Evolutionary conservation across 1,140 invertebrate species (phyloP).

Genomic region (Lepidurus arcticus): DNA sequence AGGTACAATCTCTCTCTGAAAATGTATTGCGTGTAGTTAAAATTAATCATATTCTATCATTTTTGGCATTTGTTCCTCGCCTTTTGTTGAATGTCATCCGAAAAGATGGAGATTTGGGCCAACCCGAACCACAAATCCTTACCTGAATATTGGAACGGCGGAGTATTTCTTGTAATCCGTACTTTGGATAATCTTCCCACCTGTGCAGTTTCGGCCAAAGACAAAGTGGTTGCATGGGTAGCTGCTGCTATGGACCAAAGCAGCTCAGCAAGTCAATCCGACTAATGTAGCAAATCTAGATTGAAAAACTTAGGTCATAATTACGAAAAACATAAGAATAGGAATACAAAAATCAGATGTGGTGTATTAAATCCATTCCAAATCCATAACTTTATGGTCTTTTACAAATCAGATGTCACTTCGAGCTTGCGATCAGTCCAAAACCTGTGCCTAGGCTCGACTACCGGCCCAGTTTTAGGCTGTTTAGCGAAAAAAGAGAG

Average conservation of each 20-base stretch:
- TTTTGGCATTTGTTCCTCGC: no score
- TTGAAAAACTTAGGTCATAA: background rate
- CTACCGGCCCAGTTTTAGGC: conserved; percentile 3
- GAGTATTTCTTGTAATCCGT: background rate
- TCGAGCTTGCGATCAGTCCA: conserved; percentile 32
- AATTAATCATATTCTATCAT: background rate
- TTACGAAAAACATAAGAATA: background rate
- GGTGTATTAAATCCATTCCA: background rate
- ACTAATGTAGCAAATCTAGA: background rate
- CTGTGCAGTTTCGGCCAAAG: background rate
- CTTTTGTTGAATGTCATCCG: background rate
- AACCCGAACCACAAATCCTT: background rate
- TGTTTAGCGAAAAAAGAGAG: conserved; percentile 27
- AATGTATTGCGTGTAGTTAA: background rate
- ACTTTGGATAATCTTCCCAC: background rate
- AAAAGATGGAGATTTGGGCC: background rate
- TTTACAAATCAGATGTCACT: conserved; percentile 12
- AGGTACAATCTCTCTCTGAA: background rate
- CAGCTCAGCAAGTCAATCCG: background rate
- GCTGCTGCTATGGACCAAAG: background rate
- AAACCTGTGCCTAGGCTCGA: conserved; percentile 26
- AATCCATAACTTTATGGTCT: background rate
- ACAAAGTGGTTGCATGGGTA: background rate
- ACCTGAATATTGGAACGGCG: background rate
- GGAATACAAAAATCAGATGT: background rate